phyloP scores from a whole-genome alignment of 2,888 invertebrate genomes.

The Eristalinus aeneus region DNA sequence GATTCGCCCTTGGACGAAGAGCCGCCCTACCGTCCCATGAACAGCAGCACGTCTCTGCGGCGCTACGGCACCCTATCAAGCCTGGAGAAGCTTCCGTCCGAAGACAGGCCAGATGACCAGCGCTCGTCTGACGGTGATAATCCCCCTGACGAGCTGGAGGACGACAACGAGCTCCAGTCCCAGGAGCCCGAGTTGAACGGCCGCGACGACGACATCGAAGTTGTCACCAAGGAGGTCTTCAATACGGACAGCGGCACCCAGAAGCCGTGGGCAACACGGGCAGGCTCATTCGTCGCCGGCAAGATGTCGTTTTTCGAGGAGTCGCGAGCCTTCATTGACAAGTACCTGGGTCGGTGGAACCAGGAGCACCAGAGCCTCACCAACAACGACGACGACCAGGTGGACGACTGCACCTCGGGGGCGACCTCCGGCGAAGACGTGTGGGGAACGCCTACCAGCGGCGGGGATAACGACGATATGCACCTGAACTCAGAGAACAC shows the following conservation, averaged over 20 bases:
- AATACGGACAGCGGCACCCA: conserved; percentile 41
- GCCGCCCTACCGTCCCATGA: conserved; percentile 87
- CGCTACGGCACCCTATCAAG: conserved; percentile 88
- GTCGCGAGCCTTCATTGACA: conserved; percentile 81
- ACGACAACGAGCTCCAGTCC: conserved; percentile 71
- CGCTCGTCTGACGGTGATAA: conserved; percentile 81
- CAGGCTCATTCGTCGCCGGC: conserved; percentile 90
- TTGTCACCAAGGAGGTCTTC: conserved; percentile 74
- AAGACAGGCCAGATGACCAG: conserved; percentile 79
- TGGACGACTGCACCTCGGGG: conserved; percentile 89
- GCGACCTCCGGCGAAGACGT: conserved; percentile 93
- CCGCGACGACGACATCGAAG: conserved; percentile 72
- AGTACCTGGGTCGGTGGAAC: conserved; percentile 83
- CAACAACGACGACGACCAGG: conserved; percentile 83
- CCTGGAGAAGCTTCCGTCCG: conserved; percentile 85
- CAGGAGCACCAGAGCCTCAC: conserved; percentile 73
- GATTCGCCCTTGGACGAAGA: conserved; percentile 88
- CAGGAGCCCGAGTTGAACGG: conserved; percentile 71
- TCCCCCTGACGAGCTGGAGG: conserved; percentile 73
- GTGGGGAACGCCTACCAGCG: conserved; percentile 94
- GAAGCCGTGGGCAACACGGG: conserved; percentile 87
- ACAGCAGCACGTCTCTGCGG: conserved; percentile 79
- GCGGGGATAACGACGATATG: conserved; percentile 90
- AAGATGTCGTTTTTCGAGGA: conserved; percentile 89
- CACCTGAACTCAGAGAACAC: conserved; percentile 85